Percentiles rank a stretch among this genome's conserved stretches.
These are phyloP conservation scores for Calliphora vomitoria DNA, from an alignment of 2,888 invertebrate species.

Conservation along the genomic window DNA sequence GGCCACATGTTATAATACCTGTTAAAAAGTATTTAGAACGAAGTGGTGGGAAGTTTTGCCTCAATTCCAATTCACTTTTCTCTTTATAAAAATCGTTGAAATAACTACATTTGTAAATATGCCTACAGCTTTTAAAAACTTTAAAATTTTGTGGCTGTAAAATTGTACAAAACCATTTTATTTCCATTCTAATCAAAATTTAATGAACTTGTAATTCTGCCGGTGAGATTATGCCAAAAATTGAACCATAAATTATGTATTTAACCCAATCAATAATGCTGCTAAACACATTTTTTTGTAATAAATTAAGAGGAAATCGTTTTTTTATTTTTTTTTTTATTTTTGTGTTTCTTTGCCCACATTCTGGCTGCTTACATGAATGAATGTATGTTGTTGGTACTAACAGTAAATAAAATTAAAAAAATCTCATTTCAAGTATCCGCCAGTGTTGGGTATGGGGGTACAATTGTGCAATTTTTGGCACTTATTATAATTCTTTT, in stretches of 20 bases:
- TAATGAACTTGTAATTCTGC: too few species aligned
- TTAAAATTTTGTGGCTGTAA: too few species aligned
- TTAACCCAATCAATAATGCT: constrained; percentile 2
- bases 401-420: constrained; percentile 12
- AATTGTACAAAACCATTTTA: too few species aligned
- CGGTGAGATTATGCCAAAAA: background rate
- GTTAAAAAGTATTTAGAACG: too few species aligned
- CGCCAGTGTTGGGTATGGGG: background rate
- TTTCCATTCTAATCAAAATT: too few species aligned
- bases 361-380: background rate
- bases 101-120: too few species aligned
- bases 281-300: background rate
- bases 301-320: constrained; percentile 9
- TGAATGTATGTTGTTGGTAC: background rate
- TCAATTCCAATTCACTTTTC: too few species aligned
- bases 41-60: too few species aligned
- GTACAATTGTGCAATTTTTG: background rate
- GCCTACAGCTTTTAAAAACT: background rate
- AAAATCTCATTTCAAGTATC: background rate
- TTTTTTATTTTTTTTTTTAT: constrained; percentile 13
- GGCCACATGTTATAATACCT: too few species aligned
- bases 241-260: background rate
- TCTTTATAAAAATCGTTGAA: too few species aligned
- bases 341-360: constrained; percentile 11
- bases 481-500: too few species aligned